These are phyloP conservation scores for Helicoverpa assulta DNA, from an alignment of 2,888 invertebrate genomes.

Conservation along the genomic window DNA sequence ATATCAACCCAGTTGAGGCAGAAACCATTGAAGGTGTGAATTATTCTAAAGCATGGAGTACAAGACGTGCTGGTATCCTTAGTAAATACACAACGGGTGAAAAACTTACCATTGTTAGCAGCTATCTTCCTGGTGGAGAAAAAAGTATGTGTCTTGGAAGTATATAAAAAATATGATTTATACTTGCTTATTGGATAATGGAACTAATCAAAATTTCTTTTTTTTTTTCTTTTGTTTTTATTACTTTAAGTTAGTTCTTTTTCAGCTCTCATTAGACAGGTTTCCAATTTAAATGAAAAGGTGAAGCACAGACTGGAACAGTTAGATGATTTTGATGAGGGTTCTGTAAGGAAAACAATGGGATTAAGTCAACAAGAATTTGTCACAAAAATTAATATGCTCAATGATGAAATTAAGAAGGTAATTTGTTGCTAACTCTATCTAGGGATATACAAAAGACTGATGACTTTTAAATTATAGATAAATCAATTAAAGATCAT, in stretches of 20 bases:
- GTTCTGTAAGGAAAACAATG: slow-evolving; percentile 95
- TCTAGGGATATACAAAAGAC: too few relatives aligned
- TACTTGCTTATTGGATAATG: not conserved
- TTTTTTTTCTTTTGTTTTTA: slow-evolving; percentile 70
- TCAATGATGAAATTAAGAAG: slow-evolving; percentile 96
- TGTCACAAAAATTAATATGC: slow-evolving; percentile 95
- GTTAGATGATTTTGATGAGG: slow-evolving; percentile 98
- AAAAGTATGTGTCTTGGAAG: slow-evolving; percentile 90
- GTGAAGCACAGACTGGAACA: slow-evolving; percentile 97
- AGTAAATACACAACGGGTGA: slow-evolving; percentile 98
- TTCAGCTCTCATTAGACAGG: slow-evolving; percentile 94
- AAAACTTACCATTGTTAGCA: slow-evolving; percentile 97
- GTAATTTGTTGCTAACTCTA: slow-evolving; percentile 64
- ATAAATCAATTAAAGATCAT: too few relatives aligned
- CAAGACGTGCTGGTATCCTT: slow-evolving; percentile 94
- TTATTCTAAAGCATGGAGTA: slow-evolving; percentile 94
- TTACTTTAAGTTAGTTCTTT: slow-evolving; percentile 87
- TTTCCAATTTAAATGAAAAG: slow-evolving; percentile 95
- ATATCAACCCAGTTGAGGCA: slow-evolving; percentile 64
- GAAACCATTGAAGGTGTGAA: slow-evolving; percentile 75
- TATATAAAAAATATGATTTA: not conserved
- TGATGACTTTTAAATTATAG: too few relatives aligned
- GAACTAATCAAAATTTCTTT: slow-evolving; percentile 35
- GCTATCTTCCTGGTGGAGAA: slow-evolving; percentile 95
- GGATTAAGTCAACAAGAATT: slow-evolving; percentile 98